A percentile compares a stretch with the other conserved stretches of the same genome.
Evolutionary conservation across 2,797 vertebrate genomes (phyloP).

Genomic region (Hypotaenidia philippensis): DNA sequence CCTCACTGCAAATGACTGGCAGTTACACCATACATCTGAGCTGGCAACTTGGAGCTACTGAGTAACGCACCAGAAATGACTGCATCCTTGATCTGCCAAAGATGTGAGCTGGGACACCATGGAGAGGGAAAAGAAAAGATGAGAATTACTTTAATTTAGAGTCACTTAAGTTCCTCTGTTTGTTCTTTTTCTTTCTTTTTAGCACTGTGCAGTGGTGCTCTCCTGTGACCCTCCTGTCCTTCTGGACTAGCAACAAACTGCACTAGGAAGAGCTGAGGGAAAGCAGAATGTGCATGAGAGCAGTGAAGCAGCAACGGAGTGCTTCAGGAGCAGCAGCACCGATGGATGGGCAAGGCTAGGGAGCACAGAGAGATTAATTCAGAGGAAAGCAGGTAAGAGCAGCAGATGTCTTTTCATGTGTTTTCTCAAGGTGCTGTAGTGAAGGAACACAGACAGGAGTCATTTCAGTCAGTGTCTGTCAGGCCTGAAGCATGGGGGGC

Average conservation of each 20-base stretch:
- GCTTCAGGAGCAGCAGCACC: neutral
- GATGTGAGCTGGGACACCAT: neutral
- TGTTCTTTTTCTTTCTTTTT: neutral
- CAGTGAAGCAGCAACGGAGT: neutral
- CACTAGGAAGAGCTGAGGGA: neutral
- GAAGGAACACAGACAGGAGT: no score
- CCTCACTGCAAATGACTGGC: neutral
- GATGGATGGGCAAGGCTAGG: neutral
- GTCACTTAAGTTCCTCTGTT: neutral
- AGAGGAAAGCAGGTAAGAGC: neutral
- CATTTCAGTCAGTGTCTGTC: no score
- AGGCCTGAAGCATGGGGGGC: accelerated
- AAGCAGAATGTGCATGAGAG: neutral
- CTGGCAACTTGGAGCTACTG: neutral
- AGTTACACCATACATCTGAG: neutral
- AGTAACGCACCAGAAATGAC: neutral
- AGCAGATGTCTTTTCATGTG: neutral
- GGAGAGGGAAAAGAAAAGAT: no score
- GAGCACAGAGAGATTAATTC: neutral
- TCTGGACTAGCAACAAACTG: neutral
- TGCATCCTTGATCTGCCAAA: neutral
- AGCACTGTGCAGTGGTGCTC: neutral
- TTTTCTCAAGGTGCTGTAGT: neutral
- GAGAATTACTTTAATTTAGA: neutral
- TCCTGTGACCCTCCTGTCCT: neutral